Evolutionary conservation across 2,113 vertebrate genomes (phyloP), one percentile per base, ranked within the genome.

Genomic region (Mormyrus lacerda): DNA sequence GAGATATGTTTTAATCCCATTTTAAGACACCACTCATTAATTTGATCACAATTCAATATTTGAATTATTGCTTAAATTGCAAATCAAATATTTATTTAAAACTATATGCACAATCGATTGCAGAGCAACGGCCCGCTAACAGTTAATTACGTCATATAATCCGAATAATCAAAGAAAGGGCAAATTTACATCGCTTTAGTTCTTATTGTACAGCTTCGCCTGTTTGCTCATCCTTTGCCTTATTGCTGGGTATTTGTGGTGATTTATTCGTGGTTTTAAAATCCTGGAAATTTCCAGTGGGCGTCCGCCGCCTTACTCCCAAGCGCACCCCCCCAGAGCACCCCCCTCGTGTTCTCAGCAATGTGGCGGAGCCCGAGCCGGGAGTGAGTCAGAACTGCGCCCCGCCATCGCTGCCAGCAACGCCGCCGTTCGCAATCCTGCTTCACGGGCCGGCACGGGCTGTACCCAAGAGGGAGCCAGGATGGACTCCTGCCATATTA

Each of bases 191-290:
- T 69, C 4, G 35, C 73, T 39, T 79, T 79, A 79, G 73, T 17
- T 76, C 13, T 39, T 42, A 79, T 79, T 35, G 31, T 2, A 55
- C 73, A 39, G 13, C 35, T 8, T 42, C 13, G 73, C 73, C 69
- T 39, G 73, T 8, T 42, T 39, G n/a, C 13, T 42, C 61, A 31
- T 31, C 15, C 73, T 42, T 19, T 4, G 73, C 35, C 4, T 42
- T 65, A 17, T 89, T 90, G 89, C 91, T 89, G 31, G 73, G 31
- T 79, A 35, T 79, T 76, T 17, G 31, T 39, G 73, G 35, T 79
- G 31, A 17, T 79, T 79, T 79, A 35, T 79, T 35, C 17, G 15
- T 35, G 73, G 31, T 42, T 79, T 79, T 79, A 42, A 79, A 79
- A 79, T 42, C 73, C 73, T 79, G 31, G 73, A 79, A 79, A 79